phyloP scores from a whole-genome alignment of 2,888 invertebrate genomes.

The Euphydryas editha region DNA sequence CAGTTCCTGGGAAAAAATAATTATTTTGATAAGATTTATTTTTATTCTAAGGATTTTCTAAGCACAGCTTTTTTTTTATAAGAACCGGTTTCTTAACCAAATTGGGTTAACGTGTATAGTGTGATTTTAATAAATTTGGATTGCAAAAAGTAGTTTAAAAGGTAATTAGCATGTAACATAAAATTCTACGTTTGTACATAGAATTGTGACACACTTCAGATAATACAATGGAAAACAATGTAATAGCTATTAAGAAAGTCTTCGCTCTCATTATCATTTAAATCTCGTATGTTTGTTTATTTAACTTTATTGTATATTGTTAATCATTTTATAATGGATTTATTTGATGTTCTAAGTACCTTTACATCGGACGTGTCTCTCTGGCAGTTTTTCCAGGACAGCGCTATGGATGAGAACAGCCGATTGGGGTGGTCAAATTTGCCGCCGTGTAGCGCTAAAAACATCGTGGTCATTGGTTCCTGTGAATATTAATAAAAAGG shows the following conservation, averaged over 20 bases:
- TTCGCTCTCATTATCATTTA: background rate
- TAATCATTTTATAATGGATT: background rate
- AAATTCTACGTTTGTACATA: background rate
- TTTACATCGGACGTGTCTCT: conserved; percentile 99
- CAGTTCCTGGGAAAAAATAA: conserved; percentile 87
- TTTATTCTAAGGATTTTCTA: no score
- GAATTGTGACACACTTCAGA: conserved; percentile 1
- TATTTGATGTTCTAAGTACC: conserved; percentile 70
- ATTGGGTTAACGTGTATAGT: background rate
- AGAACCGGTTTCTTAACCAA: no score
- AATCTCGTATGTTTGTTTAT: background rate
- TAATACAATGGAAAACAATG: conserved; percentile 1
- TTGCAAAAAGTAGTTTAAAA: background rate
- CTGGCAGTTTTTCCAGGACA: conserved; percentile 99
- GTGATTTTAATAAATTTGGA: no score
- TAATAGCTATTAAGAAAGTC: background rate
- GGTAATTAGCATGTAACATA: background rate
- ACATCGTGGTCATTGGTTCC: conserved; percentile 99
- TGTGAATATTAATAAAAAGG: conserved; percentile 63
- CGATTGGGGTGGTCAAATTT: conserved; percentile 99
- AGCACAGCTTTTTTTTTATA: no score
- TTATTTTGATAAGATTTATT: background rate
- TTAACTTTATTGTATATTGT: background rate
- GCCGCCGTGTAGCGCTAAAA: conserved; percentile 98
- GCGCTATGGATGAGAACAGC: conserved; percentile 95